Evolutionary conservation across 2,888 invertebrate genomes (phyloP).

Genomic region (Caenorhabditis wallacei): DNA sequence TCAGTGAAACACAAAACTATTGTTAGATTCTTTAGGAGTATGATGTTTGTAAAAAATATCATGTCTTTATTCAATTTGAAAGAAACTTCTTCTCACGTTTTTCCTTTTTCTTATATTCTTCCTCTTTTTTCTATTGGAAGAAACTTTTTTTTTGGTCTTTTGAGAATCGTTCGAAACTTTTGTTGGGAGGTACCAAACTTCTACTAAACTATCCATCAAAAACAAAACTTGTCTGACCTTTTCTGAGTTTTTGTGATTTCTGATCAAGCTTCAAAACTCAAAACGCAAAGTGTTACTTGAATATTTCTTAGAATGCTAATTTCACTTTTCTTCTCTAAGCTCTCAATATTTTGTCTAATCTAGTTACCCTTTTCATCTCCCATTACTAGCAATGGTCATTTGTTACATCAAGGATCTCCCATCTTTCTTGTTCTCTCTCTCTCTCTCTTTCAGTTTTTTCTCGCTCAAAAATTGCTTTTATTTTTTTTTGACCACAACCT

Average conservation of each 20-base stretch:
- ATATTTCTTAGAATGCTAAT: conserved; percentile 27
- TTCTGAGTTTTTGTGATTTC: conserved; percentile 6
- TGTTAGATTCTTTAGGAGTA: background rate
- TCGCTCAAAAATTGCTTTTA: background rate
- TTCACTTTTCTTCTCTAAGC: conserved; percentile 15
- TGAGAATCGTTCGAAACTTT: background rate
- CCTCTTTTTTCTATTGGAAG: background rate
- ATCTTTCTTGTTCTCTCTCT: conserved; percentile 6
- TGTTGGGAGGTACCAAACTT: no score
- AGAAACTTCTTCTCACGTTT: conserved; percentile 40
- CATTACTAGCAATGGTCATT: conserved; percentile 44
- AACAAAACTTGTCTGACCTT: background rate
- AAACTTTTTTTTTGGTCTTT: background rate
- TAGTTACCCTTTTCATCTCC: conserved; percentile 46
- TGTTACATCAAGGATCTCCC: conserved; percentile 34
- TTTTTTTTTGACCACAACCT: conserved; percentile 20
- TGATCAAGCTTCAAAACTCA: conserved; percentile 10
- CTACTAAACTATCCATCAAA: conserved; percentile 7
- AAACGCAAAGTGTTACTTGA: conserved; percentile 7
- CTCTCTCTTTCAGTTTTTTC: conserved; percentile 17
- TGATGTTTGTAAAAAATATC: conserved; percentile 39
- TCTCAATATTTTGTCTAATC: conserved; percentile 33
- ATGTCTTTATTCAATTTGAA: conserved; percentile 43
- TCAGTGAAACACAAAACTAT: background rate
- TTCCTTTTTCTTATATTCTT: background rate